Percentiles rank a stretch among this genome's conserved stretches.
phyloP scores from a whole-genome alignment of 2,888 invertebrate genomes.

The Scaptomyza reducta region DNA sequence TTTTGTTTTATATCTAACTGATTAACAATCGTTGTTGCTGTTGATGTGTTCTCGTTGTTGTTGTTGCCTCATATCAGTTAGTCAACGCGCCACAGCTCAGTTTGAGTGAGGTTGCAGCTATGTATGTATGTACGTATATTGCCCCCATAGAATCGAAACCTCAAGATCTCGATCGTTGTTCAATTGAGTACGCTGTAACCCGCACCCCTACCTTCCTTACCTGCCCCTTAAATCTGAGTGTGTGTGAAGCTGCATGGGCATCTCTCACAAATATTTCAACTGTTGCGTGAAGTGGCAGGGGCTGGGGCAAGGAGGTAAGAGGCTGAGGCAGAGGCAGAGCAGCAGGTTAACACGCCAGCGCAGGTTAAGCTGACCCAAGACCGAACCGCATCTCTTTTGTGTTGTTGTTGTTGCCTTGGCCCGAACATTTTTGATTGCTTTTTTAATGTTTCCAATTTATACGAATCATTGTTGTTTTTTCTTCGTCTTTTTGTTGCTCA shows the following conservation, averaged over 20 bases:
- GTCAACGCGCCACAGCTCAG: conserved; percentile 69
- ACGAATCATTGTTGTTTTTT: conserved; percentile 75
- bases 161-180: conserved; percentile 64
- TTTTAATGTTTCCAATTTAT: conserved; percentile 79
- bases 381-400: conserved; percentile 53
- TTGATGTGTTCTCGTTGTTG: conserved; percentile 17
- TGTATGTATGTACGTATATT: conserved; percentile 2
- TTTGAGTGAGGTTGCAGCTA: conserved; percentile 71
- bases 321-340: conserved; percentile 23
- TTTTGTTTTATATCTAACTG: conserved; percentile 80
- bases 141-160: conserved; percentile 49
- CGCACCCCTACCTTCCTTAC: not conserved
- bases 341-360: conserved; percentile 78
- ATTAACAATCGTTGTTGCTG: conserved; percentile 70
- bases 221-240: conserved; percentile 31
- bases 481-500: conserved; percentile 4
- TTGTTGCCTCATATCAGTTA: conserved; percentile 72
- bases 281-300: conserved; percentile 49
- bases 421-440: conserved; percentile 78
- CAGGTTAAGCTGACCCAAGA: conserved; percentile 76
- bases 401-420: conserved; percentile 61
- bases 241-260: conserved; percentile 68
- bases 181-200: conserved; percentile 50
- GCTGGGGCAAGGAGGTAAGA: not conserved
- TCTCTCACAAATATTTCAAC: conserved; percentile 48